A percentile compares a stretch with the other conserved stretches of the same genome.
Conservation (phyloP, 2,797 vertebrate genomes). For the Heteromormyrus szaboi region DNA sequence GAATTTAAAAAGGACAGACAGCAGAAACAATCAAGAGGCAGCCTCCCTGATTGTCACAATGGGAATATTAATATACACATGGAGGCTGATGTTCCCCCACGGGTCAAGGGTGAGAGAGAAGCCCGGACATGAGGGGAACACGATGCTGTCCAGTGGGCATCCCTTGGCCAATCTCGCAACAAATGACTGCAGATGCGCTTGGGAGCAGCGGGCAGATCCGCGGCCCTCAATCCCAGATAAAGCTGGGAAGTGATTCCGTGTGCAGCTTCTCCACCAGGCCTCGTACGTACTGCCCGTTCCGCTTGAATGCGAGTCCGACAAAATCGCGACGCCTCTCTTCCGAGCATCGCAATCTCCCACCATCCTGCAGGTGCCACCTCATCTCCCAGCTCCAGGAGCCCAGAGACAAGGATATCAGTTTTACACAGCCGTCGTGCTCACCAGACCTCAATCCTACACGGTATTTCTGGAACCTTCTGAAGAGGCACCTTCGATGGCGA, state of each 20-base stretch:
- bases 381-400: not conserved
- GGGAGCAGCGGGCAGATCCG: not conserved
- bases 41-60: not conserved
- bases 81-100: not conserved
- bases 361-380: not conserved
- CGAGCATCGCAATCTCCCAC: not conserved
- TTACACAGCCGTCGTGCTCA: not conserved
- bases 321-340: not conserved
- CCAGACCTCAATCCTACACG: not conserved
- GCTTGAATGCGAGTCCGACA: not conserved
- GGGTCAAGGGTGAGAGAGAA: not conserved
- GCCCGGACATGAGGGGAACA: not conserved
- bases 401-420: constrained; percentile 8
- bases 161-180: not conserved
- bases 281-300: not conserved
- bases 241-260: not conserved
- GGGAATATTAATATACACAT: not conserved
- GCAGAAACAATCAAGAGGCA: not conserved
- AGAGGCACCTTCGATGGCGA: not conserved
- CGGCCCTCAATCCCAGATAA: not conserved
- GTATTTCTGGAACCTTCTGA: not conserved
- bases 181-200: not conserved
- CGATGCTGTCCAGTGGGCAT: no score
- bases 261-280: not conserved
- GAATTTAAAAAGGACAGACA: not conserved